Percentiles rank a stretch among this genome's conserved stretches.
phyloP scores from a whole-genome alignment of 2,888 invertebrate genomes.

The Eupithecia insigniata region DNA sequence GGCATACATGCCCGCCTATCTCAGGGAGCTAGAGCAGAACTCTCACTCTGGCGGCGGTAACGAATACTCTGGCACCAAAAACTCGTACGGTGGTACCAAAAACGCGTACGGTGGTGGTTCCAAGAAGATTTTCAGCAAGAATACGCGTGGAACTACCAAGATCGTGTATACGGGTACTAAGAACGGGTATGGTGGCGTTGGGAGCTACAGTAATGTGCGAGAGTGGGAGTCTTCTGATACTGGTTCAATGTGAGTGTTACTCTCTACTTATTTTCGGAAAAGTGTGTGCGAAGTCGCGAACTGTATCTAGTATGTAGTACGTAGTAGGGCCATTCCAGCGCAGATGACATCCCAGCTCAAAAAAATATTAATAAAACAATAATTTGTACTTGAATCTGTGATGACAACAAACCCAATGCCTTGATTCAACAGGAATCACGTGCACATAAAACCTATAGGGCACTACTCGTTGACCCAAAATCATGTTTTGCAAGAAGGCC shows the following conservation, averaged over 20 bases:
- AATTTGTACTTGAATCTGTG: no score
- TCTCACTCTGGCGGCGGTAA: constrained; percentile 16
- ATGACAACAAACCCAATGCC: no score
- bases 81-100: constrained; percentile 48
- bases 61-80: constrained; percentile 44
- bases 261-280: no score
- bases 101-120: constrained; percentile 28
- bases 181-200: constrained; percentile 43
- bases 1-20: constrained; percentile 64
- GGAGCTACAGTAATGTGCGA: constrained; percentile 56
- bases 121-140: constrained; percentile 18
- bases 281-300: no score
- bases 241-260: background rate
- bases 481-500: no score
- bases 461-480: no score
- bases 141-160: constrained; percentile 44
- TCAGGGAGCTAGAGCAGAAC: constrained; percentile 58
- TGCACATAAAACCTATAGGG: no score
- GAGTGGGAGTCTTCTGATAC: constrained; percentile 58
- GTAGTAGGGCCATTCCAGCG: no score
- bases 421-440: no score
- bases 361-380: no score
- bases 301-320: no score
- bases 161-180: constrained; percentile 45
- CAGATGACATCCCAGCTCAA: no score